A percentile compares a stretch with the other conserved stretches of the same genome.
Conservation (phyloP, 2,888 invertebrate species). For the Leucophenga maculata region DNA sequence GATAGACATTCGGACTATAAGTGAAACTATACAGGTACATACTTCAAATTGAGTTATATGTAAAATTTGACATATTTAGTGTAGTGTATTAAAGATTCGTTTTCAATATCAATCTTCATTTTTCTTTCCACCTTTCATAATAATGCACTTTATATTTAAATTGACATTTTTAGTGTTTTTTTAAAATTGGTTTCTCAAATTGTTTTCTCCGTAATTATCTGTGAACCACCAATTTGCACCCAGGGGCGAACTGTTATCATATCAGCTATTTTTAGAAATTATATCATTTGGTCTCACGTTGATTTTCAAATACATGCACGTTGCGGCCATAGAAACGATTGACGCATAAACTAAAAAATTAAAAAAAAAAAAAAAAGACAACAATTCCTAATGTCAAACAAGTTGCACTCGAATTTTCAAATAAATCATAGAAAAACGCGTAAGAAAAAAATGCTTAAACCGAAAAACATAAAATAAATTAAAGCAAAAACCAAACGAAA, state of each 20-base stretch:
- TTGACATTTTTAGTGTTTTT: too few relatives aligned
- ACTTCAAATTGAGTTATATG: too few relatives aligned
- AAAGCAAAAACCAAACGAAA: not conserved
- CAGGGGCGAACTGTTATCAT: not conserved
- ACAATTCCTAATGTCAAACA: not conserved
- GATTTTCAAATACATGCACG: conserved; percentile 3
- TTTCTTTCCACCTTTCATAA: too few relatives aligned
- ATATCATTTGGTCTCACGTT: conserved; percentile 1
- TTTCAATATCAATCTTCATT: too few relatives aligned
- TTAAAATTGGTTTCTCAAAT: too few relatives aligned
- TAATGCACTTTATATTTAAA: too few relatives aligned
- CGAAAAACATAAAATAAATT: conserved; percentile 7
- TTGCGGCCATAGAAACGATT: not conserved
- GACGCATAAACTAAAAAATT: not conserved
- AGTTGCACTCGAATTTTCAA: conserved; percentile 1
- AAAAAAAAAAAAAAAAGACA: not conserved
- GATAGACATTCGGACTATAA: too few relatives aligned
- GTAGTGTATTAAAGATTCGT: too few relatives aligned
- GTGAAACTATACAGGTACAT: too few relatives aligned
- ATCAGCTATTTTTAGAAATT: conserved; percentile 13
- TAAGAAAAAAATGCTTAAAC: not conserved
- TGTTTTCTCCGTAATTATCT: too few relatives aligned
- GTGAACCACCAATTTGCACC: too few relatives aligned
- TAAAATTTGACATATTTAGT: too few relatives aligned
- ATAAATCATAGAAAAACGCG: conserved; percentile 12